Percentiles rank a stretch among this genome's conserved stretches.
Conservation (phyloP, 1,140 invertebrate genomes). For the Drosophila lacertosa region DNA sequence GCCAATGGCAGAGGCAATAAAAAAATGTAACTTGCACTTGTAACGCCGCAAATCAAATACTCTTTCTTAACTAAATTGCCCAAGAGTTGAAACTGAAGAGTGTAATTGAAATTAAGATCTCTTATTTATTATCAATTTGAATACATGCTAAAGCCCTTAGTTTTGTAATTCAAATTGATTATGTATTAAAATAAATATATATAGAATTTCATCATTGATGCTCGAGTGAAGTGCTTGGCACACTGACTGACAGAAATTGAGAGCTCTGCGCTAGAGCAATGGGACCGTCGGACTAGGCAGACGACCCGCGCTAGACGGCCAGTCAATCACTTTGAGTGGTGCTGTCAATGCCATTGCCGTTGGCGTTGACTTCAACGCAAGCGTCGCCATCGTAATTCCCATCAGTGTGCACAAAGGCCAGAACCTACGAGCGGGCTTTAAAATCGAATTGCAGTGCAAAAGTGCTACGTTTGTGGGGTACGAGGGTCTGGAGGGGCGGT, state of each 20-base stretch:
- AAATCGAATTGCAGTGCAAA: conserved; percentile 12
- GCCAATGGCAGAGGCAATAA: conserved; percentile 6
- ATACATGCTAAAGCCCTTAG: too few species aligned
- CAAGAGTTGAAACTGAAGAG: too few species aligned
- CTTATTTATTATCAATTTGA: too few species aligned
- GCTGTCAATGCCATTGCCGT: conserved; percentile 26
- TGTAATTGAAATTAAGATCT: too few species aligned
- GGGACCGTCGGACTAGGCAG: conserved; percentile 33
- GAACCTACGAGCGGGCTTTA: conserved; percentile 1
- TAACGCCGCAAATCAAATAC: not conserved
- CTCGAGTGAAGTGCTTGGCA: too few species aligned
- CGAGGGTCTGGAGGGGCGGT: too few species aligned
- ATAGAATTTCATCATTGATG: too few species aligned
- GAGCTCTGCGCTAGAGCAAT: conserved; percentile 63
- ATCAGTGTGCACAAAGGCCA: conserved; percentile 29
- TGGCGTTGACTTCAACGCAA: conserved; percentile 11
- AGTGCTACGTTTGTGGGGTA: not conserved
- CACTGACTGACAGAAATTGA: too few species aligned
- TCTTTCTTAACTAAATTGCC: not conserved
- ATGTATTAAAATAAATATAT: too few species aligned
- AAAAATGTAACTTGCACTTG: not conserved
- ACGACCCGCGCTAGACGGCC: conserved; percentile 12
- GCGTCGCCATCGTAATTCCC: conserved; percentile 11
- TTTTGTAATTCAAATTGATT: too few species aligned
- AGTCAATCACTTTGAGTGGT: conserved; percentile 76